These are phyloP conservation scores for Diplogasteroides magnus DNA, from an alignment of 1,140 invertebrate genomes.

Conservation along the genomic window DNA sequence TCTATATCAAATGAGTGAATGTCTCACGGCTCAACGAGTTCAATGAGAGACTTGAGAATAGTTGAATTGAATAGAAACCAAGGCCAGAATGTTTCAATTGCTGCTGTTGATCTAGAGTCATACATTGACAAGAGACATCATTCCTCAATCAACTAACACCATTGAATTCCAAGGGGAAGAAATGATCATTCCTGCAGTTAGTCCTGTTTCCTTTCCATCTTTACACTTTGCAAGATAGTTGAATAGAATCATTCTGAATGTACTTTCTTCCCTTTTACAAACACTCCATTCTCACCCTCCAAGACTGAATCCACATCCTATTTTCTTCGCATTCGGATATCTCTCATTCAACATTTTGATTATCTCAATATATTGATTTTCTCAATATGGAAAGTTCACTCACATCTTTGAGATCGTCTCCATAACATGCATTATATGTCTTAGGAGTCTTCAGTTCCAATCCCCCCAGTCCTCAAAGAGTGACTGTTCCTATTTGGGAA, in stretches of 20 bases:
- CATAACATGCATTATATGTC: constrained; percentile 31
- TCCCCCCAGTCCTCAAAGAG: constrained; percentile 33
- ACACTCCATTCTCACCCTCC: constrained; percentile 22
- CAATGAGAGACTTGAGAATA: constrained; percentile 27
- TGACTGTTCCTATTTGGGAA: too few species aligned
- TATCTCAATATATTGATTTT: neutral
- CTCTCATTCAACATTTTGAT: constrained; percentile 24
- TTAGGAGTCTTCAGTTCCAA: constrained; percentile 22
- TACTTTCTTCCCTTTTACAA: neutral
- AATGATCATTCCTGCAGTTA: constrained; percentile 33
- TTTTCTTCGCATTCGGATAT: constrained; percentile 30
- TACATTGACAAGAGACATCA: too few species aligned
- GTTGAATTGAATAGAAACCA: constrained; percentile 25
- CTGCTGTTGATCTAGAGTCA: neutral
- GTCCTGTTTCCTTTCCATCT: constrained; percentile 15
- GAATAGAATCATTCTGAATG: constrained; percentile 37
- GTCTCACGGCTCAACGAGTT: constrained; percentile 32
- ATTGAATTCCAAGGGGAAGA: constrained; percentile 34
- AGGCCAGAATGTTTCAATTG: constrained; percentile 24
- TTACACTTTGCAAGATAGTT: constrained; percentile 33
- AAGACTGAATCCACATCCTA: constrained; percentile 34
- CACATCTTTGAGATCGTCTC: constrained; percentile 30
- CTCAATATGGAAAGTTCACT: neutral
- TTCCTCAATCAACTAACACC: constrained; percentile 3
- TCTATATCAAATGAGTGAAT: neutral